phyloP scores from a whole-genome alignment of 2,113 vertebrate species.

The Actenoides hombroni region DNA sequence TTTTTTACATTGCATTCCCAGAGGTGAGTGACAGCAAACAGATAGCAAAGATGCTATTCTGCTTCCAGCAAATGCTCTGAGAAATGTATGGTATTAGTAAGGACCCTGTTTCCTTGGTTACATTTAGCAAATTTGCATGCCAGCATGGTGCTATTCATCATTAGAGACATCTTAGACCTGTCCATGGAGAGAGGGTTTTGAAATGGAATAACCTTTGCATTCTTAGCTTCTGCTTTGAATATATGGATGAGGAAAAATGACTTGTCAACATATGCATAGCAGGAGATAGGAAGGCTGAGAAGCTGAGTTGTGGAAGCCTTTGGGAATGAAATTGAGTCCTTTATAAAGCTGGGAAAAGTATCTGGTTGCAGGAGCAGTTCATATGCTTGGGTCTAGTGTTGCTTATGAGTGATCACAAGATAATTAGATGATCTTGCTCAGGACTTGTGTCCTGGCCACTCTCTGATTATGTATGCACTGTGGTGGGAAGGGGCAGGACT shows the following conservation, averaged over 20 bases:
- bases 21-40: neutral
- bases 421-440: neutral
- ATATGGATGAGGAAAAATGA: neutral
- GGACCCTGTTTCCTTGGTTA: slow-evolving; percentile 55
- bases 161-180: neutral
- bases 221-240: slow-evolving; percentile 19
- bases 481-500: neutral
- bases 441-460: neutral
- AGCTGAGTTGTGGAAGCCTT: neutral
- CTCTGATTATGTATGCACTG: neutral
- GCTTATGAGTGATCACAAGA: neutral
- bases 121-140: slow-evolving; percentile 52
- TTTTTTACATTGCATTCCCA: slow-evolving; percentile 15
- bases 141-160: slow-evolving; percentile 13
- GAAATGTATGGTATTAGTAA: neutral
- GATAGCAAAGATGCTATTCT: neutral
- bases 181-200: slow-evolving; percentile 5
- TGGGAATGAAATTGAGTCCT: neutral
- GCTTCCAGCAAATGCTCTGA: slow-evolving; percentile 22
- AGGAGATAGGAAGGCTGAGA: neutral
- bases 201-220: slow-evolving; percentile 35
- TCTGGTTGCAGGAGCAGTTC: neutral
- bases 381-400: neutral
- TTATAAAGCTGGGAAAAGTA: neutral
- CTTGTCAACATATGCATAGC: neutral